Evolutionary conservation across 2,113 vertebrate species (phyloP).

Genomic region (Erinaceus europaeus): DNA sequence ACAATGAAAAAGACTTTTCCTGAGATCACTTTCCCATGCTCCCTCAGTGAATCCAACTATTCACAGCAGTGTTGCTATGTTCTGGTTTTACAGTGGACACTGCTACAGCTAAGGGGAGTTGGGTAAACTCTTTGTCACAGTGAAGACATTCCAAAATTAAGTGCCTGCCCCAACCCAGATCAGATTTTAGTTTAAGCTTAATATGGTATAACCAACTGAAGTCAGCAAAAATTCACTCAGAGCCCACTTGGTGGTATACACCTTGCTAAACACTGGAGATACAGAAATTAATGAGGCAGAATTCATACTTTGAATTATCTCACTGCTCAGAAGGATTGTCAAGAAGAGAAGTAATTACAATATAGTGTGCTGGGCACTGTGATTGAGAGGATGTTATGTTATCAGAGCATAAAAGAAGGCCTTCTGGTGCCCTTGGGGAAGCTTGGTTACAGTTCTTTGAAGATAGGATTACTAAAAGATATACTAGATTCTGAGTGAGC

Average conservation of each 20-base stretch:
- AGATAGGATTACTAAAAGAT: background rate
- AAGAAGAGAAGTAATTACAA: background rate
- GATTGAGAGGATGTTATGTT: background rate
- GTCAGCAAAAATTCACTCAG: background rate
- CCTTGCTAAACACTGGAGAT: background rate
- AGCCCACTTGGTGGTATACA: background rate
- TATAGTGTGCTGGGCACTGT: background rate
- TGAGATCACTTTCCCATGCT: fast-evolving
- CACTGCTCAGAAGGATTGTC: background rate
- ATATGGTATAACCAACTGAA: background rate
- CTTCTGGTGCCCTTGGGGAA: background rate
- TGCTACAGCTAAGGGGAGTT: fast-evolving
- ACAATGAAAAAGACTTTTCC: background rate
- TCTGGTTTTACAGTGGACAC: background rate
- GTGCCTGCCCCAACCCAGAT: background rate
- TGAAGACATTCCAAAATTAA: background rate
- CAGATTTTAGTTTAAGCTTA: background rate
- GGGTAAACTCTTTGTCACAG: background rate
- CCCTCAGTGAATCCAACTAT: fast-evolving
- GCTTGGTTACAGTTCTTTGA: background rate
- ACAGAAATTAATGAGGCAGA: background rate
- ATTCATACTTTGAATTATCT: background rate
- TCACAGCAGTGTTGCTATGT: too few species aligned
- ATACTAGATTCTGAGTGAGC: background rate
- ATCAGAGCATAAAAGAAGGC: background rate